These are phyloP conservation scores for Notodromas monacha DNA, from an alignment of 2,888 invertebrate genomes.

Conservation along the genomic window DNA sequence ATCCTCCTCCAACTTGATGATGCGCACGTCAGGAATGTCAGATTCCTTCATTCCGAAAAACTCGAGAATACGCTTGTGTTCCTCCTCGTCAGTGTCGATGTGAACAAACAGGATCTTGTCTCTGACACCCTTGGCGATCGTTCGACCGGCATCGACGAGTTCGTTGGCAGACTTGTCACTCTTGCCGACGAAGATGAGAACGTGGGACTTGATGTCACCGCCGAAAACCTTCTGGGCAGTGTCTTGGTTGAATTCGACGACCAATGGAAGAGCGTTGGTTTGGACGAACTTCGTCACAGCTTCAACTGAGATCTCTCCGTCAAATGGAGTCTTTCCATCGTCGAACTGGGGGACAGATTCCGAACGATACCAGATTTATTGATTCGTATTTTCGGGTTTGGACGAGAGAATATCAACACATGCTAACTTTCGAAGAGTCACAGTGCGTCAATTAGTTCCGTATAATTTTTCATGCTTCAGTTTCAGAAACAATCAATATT, in stretches of 20 bases:
- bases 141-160: conserved; percentile 39
- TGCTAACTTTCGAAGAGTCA: no score
- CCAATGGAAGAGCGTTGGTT: conserved; percentile 48
- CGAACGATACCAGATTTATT: conserved; percentile 4
- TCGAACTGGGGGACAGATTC: no score
- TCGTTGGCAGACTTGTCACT: conserved; percentile 36
- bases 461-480: no score
- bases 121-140: conserved; percentile 58
- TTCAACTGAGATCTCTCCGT: conserved; percentile 22
- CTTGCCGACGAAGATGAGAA: conserved; percentile 76
- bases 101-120: conserved; percentile 75
- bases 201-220: conserved; percentile 83
- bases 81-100: conserved; percentile 74
- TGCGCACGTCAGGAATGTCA: conserved; percentile 38
- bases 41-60: conserved; percentile 75
- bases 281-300: conserved; percentile 46
- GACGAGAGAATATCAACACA: no score
- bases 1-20: conserved; percentile 79
- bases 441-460: no score
- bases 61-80: conserved; percentile 85
- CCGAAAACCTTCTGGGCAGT: conserved; percentile 94
- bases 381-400: no score
- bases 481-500: no score
- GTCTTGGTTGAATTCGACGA: conserved; percentile 87
- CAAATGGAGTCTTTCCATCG: conserved; percentile 38